phyloP scores from a whole-genome alignment of 2,113 vertebrate genomes.

The Emydura subglobosa region DNA sequence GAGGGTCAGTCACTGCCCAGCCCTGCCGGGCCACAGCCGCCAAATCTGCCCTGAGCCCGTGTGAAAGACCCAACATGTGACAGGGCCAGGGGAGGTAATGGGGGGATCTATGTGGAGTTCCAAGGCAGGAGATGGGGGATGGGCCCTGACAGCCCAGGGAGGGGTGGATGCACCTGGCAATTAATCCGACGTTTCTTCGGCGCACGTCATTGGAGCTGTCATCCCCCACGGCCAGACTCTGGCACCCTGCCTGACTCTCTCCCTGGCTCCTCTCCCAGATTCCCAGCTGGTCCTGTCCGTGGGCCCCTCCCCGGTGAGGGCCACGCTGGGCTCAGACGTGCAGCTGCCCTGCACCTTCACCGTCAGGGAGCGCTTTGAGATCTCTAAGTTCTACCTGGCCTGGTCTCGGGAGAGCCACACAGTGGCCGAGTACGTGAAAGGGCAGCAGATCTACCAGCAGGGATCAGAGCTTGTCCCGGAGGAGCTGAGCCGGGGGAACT shows the following conservation, averaged over 20 bases:
- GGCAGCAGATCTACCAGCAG: not conserved
- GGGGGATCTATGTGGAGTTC: too few species aligned
- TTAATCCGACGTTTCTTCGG: too few species aligned
- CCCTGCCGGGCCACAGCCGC: too few species aligned
- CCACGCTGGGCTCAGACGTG: not conserved
- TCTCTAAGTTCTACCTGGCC: not conserved
- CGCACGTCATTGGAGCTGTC: too few species aligned
- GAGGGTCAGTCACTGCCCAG: too few species aligned
- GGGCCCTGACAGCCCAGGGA: too few species aligned
- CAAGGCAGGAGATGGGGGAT: too few species aligned
- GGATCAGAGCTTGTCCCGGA: not conserved
- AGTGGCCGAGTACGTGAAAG: not conserved
- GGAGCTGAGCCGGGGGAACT: not conserved
- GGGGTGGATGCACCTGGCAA: too few species aligned
- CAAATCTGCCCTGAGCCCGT: too few species aligned
- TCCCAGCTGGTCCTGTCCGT: not conserved
- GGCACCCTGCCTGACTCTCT: not conserved
- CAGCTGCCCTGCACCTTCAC: not conserved
- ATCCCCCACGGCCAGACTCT: too few species aligned
- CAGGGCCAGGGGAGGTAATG: too few species aligned
- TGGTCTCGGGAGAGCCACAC: not conserved
- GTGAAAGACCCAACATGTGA: too few species aligned
- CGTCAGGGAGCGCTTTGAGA: not conserved
- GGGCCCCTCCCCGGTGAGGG: not conserved
- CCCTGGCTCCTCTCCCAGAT: not conserved